phyloP scores from a whole-genome alignment of 2,888 invertebrate genomes.

The Hirudinaria manillensis region DNA sequence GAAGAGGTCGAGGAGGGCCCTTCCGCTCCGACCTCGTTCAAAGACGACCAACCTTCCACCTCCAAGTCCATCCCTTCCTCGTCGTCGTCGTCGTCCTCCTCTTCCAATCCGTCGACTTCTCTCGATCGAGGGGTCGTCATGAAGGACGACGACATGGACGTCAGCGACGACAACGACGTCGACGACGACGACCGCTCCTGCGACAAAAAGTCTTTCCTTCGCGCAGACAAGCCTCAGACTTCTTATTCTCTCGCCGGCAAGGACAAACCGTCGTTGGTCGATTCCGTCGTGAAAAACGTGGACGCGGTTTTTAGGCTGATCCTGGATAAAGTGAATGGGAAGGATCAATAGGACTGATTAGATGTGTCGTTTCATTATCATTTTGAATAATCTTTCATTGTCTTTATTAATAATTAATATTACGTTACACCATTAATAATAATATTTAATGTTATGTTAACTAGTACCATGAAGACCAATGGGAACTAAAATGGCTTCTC shows the following conservation, averaged over 20 bases:
- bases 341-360: not conserved
- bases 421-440: no score
- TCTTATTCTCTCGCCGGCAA: constrained; percentile 20
- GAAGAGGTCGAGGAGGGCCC: not conserved
- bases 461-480: no score
- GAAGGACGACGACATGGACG: constrained; percentile 20
- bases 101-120: not conserved
- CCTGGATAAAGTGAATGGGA: constrained; percentile 7
- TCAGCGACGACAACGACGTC: constrained; percentile 19
- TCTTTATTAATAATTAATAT: no score
- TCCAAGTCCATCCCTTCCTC: not conserved
- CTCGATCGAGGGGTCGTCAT: not conserved
- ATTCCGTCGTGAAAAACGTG: constrained; percentile 32
- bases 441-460: no score
- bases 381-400: no score
- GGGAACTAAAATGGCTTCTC: no score
- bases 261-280: constrained; percentile 30
- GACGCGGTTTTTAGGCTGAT: constrained; percentile 28
- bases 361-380: no score
- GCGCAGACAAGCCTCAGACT: constrained; percentile 22
- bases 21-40: not conserved
- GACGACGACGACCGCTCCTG: constrained; percentile 12
- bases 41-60: not conserved
- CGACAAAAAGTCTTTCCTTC: not conserved
- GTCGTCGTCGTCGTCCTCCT: not conserved